Conservation (phyloP, 2,888 invertebrate species). For the Melipona beecheii region DNA sequence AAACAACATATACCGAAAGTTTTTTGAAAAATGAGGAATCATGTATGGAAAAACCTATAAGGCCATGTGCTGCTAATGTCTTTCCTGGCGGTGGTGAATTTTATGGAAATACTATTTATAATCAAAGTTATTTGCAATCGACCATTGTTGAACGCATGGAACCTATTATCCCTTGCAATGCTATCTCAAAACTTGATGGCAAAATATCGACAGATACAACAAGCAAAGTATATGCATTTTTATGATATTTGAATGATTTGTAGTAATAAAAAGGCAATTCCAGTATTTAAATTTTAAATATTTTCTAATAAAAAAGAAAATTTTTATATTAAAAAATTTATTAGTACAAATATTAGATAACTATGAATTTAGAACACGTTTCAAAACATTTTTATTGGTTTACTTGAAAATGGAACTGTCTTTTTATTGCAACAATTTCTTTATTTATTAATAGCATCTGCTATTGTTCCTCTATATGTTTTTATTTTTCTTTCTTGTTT, state of each 20-base stretch:
- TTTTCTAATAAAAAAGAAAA: not conserved
- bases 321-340: not conserved
- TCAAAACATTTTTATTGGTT: not conserved
- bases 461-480: not conserved
- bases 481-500: not conserved
- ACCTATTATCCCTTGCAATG: slow-evolving; percentile 74
- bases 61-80: slow-evolving; percentile 62
- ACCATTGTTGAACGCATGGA: slow-evolving; percentile 53
- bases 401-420: not conserved
- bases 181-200: slow-evolving; percentile 72
- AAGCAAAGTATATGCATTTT: slow-evolving; percentile 74
- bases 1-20: slow-evolving; percentile 81
- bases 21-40: slow-evolving; percentile 70
- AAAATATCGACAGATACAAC: slow-evolving; percentile 80
- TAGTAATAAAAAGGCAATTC: not conserved
- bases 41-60: slow-evolving; percentile 68
- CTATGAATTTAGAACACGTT: not conserved
- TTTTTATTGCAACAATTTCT: not conserved
- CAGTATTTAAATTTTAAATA: not conserved
- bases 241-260: not conserved
- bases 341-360: not conserved
- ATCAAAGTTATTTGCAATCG: slow-evolving; percentile 76
- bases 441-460: not conserved
- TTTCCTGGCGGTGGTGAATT: slow-evolving; percentile 69
- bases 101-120: slow-evolving; percentile 71